These are phyloP conservation scores for Monopterus albus DNA, from an alignment of 2,113 vertebrate species.

Conservation along the genomic window DNA sequence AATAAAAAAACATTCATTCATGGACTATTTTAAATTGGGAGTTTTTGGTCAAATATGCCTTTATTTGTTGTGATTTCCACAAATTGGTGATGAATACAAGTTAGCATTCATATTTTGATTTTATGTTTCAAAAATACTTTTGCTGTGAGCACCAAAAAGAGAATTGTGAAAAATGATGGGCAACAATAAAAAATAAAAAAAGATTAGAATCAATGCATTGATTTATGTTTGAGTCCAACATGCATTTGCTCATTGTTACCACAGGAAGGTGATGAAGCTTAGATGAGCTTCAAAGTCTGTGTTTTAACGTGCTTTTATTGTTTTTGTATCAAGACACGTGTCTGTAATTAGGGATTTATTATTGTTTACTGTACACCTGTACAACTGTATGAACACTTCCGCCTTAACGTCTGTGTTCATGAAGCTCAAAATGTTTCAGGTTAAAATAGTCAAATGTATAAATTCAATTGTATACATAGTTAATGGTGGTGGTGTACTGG, in stretches of 20 bases:
- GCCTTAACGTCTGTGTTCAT: too few relatives aligned
- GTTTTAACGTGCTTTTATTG: too few relatives aligned
- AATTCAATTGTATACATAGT: too few relatives aligned
- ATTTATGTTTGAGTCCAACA: too few relatives aligned
- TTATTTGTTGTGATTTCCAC: constrained; percentile 6
- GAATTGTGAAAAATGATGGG: background rate
- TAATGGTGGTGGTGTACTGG: too few relatives aligned
- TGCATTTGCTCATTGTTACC: background rate
- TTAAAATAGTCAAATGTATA: too few relatives aligned
- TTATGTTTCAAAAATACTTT: background rate
- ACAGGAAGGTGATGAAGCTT: background rate
- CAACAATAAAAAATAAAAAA: constrained; percentile 29
- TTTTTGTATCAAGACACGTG: too few relatives aligned
- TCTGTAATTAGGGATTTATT: too few relatives aligned
- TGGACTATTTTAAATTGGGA: constrained; percentile 1
- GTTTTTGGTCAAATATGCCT: background rate
- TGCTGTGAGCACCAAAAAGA: background rate
- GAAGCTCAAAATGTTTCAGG: too few relatives aligned
- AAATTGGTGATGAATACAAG: background rate
- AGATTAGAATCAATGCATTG: background rate
- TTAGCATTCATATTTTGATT: background rate
- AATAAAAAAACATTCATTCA: constrained; percentile 28
- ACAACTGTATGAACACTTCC: too few relatives aligned
- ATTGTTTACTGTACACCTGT: too few relatives aligned
- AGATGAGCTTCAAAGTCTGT: too few relatives aligned